Evolutionary conservation across 2,113 vertebrate genomes (phyloP), one percentile per base, ranked within the genome.

Genomic region (Pithys albifrons): DNA sequence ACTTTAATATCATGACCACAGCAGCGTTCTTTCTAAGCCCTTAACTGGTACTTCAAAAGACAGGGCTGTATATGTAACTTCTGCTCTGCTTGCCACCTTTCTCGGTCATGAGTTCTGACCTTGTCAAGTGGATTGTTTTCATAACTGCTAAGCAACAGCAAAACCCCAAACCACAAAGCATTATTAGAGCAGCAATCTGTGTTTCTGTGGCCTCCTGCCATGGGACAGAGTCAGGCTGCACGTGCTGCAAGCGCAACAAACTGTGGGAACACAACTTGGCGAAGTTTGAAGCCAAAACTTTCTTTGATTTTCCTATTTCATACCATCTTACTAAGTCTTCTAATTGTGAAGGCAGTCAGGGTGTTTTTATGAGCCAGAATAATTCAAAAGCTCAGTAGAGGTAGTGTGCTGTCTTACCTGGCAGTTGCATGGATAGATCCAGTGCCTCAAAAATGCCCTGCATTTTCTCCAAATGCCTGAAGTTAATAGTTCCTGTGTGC

Each of bases 81-180:
- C 17, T 82, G 35, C 37, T 73, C n/a, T 16, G 6, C 57, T 88
- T 1, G 0, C 65, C 58, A 19, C 58, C 7, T 59, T 78, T 67
- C 57, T 78, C 61, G 23, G 48, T 72, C 49, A 10, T 72, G 52
- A 90, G 85, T 92, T 87, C 62, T 93, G 85, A 55, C 41, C 29
- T 82, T 79, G 58, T 87, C 71, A 76, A 79, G 66, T 58, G n/a
- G 62, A 49, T 93, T 94, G 52, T 91, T 88, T 94, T 85, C 51
- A 22, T 82, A 82, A 82, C 57, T 88, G 88, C 85, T 86, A 84
- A 82, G 88, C 71, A 93, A 93, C 74, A 51, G 70, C 52, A 62
- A 88, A 87, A 95, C 14, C 7, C 27, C 29, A 43, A 93, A 75
- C 33, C 74, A 69, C 71, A 69, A 65, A 48, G 35, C 57, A 18